Conservation (phyloP, 1,140 invertebrate species). For the Lysiphlebus fabarum region DNA sequence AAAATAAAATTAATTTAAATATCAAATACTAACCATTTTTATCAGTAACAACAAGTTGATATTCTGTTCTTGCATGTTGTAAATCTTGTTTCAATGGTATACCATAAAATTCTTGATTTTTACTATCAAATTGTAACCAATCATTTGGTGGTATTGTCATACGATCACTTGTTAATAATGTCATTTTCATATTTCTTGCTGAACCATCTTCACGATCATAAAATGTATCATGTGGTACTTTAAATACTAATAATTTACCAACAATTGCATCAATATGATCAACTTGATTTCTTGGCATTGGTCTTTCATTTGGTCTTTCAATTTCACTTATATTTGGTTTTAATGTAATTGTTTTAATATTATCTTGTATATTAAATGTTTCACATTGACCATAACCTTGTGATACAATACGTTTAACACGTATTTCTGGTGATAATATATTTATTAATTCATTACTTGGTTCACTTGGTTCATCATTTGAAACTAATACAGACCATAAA, state of each 20-base stretch:
- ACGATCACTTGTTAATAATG: constrained; percentile 69
- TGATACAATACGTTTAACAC: constrained; percentile 62
- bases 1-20: constrained; percentile 3
- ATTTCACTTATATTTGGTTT: background rate
- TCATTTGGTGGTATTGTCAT: constrained; percentile 64
- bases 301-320: constrained; percentile 46
- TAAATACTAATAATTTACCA: constrained; percentile 73
- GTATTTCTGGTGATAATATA: constrained; percentile 62
- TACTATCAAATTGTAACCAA: constrained; percentile 86
- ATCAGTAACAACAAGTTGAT: constrained; percentile 65
- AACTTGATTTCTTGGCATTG: constrained; percentile 77
- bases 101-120: constrained; percentile 87
- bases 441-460: constrained; percentile 59
- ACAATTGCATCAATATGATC: constrained; percentile 77
- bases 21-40: constrained; percentile 37
- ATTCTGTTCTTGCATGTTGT: constrained; percentile 63
- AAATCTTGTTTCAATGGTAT: constrained; percentile 69
- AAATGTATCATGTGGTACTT: constrained; percentile 84
- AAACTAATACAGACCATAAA: constrained; percentile 49
- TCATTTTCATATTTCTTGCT: constrained; percentile 69
- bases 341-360: constrained; percentile 44
- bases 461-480: constrained; percentile 48
- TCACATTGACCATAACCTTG: constrained; percentile 65
- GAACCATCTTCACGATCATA: constrained; percentile 83
- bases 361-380: constrained; percentile 38